phyloP scores from a whole-genome alignment of 2,888 invertebrate genomes.

The Apomyelois bistriatella region DNA sequence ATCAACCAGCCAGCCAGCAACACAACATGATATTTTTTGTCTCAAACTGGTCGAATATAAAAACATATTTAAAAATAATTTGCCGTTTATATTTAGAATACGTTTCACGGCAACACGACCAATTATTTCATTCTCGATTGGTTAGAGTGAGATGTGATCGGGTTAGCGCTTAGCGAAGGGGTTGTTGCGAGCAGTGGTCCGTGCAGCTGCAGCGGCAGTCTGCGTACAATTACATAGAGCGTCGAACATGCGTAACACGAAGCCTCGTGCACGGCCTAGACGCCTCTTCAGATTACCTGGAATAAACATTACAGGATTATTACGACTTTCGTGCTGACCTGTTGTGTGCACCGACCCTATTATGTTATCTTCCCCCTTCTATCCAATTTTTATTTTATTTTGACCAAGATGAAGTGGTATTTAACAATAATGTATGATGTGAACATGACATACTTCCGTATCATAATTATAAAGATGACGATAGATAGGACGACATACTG shows the following conservation, averaged over 20 bases:
- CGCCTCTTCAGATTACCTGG: conserved; percentile 79
- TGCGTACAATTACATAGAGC: conserved; percentile 83
- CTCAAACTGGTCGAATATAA: neutral
- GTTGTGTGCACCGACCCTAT: no score
- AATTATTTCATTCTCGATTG: conserved; percentile 15
- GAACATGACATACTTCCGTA: no score
- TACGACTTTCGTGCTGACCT: neutral
- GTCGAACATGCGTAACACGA: conserved; percentile 81
- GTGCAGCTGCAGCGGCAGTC: conserved; percentile 77
- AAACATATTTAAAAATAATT: no score
- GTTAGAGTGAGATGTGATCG: conserved; percentile 34
- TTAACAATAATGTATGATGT: no score
- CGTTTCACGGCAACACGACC: neutral
- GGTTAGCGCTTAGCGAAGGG: conserved; percentile 67
- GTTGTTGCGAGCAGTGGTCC: conserved; percentile 67
- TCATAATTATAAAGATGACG: no score
- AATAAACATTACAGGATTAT: conserved; percentile 25
- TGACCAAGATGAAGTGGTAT: no score
- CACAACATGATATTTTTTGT: neutral
- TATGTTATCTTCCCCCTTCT: no score
- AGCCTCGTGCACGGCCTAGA: conserved; percentile 80
- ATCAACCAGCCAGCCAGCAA: neutral
- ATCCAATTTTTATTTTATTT: no score
- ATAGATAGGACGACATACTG: no score
- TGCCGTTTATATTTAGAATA: conserved; percentile 2